Conservation (phyloP, 2,113 vertebrate species). For the Salvelinus namaycush region DNA sequence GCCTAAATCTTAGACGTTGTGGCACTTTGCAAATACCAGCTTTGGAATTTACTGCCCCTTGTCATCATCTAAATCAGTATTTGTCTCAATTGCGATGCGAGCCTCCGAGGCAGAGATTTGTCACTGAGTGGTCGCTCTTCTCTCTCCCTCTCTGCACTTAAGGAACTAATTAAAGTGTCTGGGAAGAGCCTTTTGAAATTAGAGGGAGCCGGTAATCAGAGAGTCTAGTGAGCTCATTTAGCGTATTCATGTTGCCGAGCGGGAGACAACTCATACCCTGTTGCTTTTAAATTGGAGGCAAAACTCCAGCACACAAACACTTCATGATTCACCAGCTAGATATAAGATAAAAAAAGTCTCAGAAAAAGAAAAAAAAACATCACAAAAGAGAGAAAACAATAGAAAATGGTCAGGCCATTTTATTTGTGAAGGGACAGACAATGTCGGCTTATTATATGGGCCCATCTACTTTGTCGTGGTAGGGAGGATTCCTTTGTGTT, state of each 20-base stretch:
- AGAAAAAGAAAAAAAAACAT: neutral
- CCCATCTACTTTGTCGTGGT: slow-evolving; percentile 16
- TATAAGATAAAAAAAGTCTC: neutral
- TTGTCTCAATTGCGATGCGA: slow-evolving; percentile 41
- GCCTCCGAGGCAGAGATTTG: slow-evolving; percentile 27
- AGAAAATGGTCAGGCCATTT: neutral
- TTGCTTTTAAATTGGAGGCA: neutral
- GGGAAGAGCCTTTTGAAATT: slow-evolving; percentile 27
- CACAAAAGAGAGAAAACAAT: neutral
- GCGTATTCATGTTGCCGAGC: slow-evolving; percentile 22
- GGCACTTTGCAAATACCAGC: slow-evolving; percentile 39
- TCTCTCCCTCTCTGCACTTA: slow-evolving; percentile 31
- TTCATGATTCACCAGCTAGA: slow-evolving; percentile 1
- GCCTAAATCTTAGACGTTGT: slow-evolving; percentile 34
- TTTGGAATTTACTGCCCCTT: slow-evolving; percentile 42
- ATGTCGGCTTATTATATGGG: slow-evolving; percentile 30
- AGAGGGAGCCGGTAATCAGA: slow-evolving; percentile 29
- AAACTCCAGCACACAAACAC: slow-evolving; percentile 5
- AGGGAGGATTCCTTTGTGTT: slow-evolving; percentile 26
- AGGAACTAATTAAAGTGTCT: slow-evolving; percentile 9
- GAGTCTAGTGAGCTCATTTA: slow-evolving; percentile 34
- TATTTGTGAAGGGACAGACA: slow-evolving; percentile 20
- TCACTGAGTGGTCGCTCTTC: slow-evolving; percentile 1
- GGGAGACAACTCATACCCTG: slow-evolving; percentile 21
- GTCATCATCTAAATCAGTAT: slow-evolving; percentile 49